Evolutionary conservation across 2,888 invertebrate species (phyloP).

Genomic region (Lymantria monacha): DNA sequence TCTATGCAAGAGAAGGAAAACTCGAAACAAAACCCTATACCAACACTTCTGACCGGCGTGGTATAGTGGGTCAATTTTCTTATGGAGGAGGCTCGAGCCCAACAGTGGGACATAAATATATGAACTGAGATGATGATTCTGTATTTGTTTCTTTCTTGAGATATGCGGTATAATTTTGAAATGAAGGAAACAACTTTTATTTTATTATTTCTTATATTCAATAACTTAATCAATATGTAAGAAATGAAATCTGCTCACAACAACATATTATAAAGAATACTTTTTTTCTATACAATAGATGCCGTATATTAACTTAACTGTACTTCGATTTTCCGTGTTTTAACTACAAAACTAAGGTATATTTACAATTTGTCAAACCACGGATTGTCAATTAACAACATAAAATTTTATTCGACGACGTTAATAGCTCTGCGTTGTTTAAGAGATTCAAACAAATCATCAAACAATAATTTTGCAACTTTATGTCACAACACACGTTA

Average conservation of each 20-base stretch:
- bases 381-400: conserved; percentile 31
- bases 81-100: too few relatives aligned
- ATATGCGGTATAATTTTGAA: neutral
- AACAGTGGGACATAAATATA: too few relatives aligned
- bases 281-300: conserved; percentile 57
- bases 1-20: too few relatives aligned
- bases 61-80: too few relatives aligned
- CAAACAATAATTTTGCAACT: conserved; percentile 32
- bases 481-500: conserved; percentile 23
- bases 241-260: conserved; percentile 62
- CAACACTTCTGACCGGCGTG: too few relatives aligned
- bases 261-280: conserved; percentile 55
- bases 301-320: conserved; percentile 51
- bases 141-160: too few relatives aligned
- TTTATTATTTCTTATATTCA: conserved; percentile 62
- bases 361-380: conserved; percentile 43
- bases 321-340: conserved; percentile 40
- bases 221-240: conserved; percentile 50
- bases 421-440: conserved; percentile 13
- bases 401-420: conserved; percentile 19
- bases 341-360: conserved; percentile 35
- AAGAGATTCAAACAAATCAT: conserved; percentile 37
- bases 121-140: too few relatives aligned
- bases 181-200: conserved; percentile 25
- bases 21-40: too few relatives aligned